Evolutionary conservation across 2,113 vertebrate genomes (phyloP), one percentile per base, ranked within the genome.

Genomic region (Chloropsis cyanopogon): DNA sequence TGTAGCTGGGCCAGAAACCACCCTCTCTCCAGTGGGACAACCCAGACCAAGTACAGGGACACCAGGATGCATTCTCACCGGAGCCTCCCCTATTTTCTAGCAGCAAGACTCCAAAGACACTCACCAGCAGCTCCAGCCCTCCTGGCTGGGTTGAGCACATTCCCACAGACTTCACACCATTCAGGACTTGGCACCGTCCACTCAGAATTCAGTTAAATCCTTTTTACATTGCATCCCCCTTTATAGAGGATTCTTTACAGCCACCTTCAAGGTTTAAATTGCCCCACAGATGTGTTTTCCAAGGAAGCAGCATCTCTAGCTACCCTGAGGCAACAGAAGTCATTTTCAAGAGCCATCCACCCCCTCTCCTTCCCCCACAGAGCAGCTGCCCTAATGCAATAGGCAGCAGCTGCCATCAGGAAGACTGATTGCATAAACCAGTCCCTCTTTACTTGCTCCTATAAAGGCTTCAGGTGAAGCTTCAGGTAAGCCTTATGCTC

Each of bases 241-340:
- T 50, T 18, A 6, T 2, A 60, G 6, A 17, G 1, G 2, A 4
- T 25, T 50, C 31, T 16, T 53, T 7, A 3, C 1, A 3, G 53
- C 4, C 4, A n/a, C 15, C 14, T 42, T 56, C 15, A 44, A 25
- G 1, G 5, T 29, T 29, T 80, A 29, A 56, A 41, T 26, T 33
- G 28, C 2, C 2, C 9, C 25, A 11, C 10, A 1, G 0, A 0
- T 2, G 0, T 2, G 1, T 9, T 57, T 66, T 2, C 20, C 4
- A 61, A 19, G 0, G 4, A 4, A 70, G 0, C 5, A 65, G 3
- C 8, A 19, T 2, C 11, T 35, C 5, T 21, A 92, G 0, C 9
- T 7, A 71, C 1, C 6, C 6, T 0, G 1, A 85, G 1, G 1
- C 17, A 72, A 1, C 11, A 79, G 2, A 79, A 54, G 39, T 2